These are phyloP conservation scores for Pachymerium ferrugineum DNA, from an alignment of 2,888 invertebrate genomes.

Conservation along the genomic window DNA sequence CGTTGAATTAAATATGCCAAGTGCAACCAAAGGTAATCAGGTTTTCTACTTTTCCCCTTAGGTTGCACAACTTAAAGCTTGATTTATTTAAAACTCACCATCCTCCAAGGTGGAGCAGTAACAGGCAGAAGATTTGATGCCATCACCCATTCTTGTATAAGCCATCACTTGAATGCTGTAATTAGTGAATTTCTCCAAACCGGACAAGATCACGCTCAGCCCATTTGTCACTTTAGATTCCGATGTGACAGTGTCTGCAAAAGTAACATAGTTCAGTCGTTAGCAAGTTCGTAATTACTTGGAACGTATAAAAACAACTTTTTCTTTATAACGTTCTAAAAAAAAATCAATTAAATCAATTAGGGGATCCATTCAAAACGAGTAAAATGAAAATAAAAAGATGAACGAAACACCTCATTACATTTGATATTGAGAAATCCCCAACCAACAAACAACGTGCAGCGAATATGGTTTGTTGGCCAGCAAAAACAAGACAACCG, in stretches of 20 bases:
- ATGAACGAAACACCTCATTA: too few species aligned
- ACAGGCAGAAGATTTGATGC: background rate
- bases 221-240: conserved; percentile 28
- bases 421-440: too few species aligned
- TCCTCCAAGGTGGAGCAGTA: conserved; percentile 29
- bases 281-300: background rate
- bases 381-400: too few species aligned
- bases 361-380: too few species aligned
- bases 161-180: conserved; percentile 29
- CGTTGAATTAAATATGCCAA: background rate
- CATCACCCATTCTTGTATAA: conserved; percentile 18
- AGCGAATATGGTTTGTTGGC: too few species aligned
- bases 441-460: too few species aligned
- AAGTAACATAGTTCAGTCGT: background rate
- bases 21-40: too few species aligned
- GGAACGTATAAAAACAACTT: background rate
- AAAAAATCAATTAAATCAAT: too few species aligned
- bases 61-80: background rate
- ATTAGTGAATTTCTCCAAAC: conserved; percentile 25
- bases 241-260: background rate
- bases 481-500: background rate
- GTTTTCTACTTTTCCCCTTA: too few species aligned
- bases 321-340: background rate
- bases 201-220: background rate
- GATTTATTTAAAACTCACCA: conserved; percentile 6